Evolutionary conservation across 2,888 invertebrate species (phyloP).

Genomic region (Drosophila colorata): DNA sequence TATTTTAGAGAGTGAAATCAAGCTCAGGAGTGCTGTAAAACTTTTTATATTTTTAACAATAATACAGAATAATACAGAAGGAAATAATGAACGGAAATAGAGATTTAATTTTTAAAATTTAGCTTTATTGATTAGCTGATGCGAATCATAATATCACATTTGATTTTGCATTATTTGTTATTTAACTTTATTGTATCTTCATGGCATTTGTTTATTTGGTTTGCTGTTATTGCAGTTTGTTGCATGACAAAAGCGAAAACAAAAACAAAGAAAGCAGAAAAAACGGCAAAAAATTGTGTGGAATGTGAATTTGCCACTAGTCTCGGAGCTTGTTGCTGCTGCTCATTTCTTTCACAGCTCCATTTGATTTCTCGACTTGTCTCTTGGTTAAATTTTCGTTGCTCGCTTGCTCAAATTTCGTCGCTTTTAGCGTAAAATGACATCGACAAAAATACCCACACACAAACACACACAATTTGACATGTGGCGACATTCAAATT

Average conservation of each 20-base stretch:
- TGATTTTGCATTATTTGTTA: neutral
- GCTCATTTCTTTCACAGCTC: conserved; percentile 9
- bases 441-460: conserved; percentile 14
- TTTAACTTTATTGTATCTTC: neutral
- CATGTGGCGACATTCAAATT: conserved; percentile 55
- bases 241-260: conserved; percentile 2
- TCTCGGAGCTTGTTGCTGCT: conserved; percentile 5
- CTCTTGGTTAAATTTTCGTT: conserved; percentile 23
- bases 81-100: no score
- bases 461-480: conserved; percentile 15
- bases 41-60: no score
- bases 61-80: no score
- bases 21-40: no score
- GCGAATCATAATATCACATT: neutral
- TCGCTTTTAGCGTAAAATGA: conserved; percentile 49
- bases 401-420: conserved; percentile 57
- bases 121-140: no score
- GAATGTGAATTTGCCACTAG: conserved; percentile 11
- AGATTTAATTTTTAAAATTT: no score
- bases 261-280: conserved; percentile 4
- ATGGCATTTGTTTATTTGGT: neutral
- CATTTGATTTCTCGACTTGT: conserved; percentile 22
- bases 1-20: no score
- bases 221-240: conserved; percentile 1
- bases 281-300: conserved; percentile 33